Evolutionary conservation across 2,797 vertebrate genomes (phyloP).

Genomic region (Hydrolagus colliei): DNA sequence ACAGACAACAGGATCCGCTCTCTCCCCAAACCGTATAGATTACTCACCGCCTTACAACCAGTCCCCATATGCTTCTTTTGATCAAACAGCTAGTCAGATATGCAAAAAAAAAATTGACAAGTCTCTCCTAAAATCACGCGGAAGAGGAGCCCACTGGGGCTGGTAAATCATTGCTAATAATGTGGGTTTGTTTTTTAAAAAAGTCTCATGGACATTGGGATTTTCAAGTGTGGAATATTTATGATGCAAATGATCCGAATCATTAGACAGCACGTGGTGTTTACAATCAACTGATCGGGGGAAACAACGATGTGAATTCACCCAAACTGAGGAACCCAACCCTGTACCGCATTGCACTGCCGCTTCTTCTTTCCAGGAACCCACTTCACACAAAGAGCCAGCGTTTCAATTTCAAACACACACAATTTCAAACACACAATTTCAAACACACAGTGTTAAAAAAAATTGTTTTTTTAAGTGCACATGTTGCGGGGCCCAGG

Average conservation of each 20-base stretch:
- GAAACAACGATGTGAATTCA: no score
- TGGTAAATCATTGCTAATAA: slow-evolving; percentile 69
- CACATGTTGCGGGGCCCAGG: neutral
- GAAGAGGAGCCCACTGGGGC: slow-evolving; percentile 69
- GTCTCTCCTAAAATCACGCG: slow-evolving; percentile 70
- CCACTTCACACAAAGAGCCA: neutral
- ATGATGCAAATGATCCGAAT: neutral
- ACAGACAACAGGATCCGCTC: slow-evolving; percentile 44
- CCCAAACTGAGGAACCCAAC: neutral
- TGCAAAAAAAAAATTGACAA: slow-evolving; percentile 61
- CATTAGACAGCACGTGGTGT: neutral
- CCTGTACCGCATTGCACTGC: neutral
- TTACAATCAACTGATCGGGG: neutral
- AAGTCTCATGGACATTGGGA: neutral
- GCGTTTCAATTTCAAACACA: neutral
- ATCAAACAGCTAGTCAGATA: slow-evolving; percentile 61
- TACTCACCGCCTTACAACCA: slow-evolving; percentile 53
- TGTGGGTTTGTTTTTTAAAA: slow-evolving; percentile 24
- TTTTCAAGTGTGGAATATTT: neutral
- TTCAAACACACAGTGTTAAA: no score
- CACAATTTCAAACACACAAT: no score
- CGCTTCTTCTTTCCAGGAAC: no score
- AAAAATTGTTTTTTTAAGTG: neutral
- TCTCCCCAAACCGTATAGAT: slow-evolving; percentile 42
- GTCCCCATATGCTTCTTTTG: slow-evolving; percentile 67